phyloP scores from a whole-genome alignment of 2,113 vertebrate species.

The Hippocampus guttulatus region DNA sequence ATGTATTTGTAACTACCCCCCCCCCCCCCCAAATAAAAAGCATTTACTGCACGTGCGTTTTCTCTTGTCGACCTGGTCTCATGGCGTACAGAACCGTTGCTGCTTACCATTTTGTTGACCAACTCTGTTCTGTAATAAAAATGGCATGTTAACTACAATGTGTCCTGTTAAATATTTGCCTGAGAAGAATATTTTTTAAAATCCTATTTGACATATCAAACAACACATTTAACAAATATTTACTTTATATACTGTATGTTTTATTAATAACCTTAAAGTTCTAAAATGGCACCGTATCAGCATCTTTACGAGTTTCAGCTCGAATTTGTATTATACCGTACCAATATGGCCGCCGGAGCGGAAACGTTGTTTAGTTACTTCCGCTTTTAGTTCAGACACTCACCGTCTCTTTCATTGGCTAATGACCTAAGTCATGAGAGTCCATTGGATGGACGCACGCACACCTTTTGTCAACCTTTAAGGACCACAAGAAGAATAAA shows the following conservation, averaged over 20 bases:
- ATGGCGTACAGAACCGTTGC: slow-evolving; percentile 57
- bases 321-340: neutral
- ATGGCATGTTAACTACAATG: slow-evolving; percentile 48
- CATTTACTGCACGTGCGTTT: slow-evolving; percentile 58
- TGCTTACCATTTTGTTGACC: slow-evolving; percentile 57
- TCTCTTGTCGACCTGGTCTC: slow-evolving; percentile 35
- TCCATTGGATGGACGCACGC: slow-evolving; percentile 45
- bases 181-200: neutral
- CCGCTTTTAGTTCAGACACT: slow-evolving; percentile 29
- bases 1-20: slow-evolving; percentile 67
- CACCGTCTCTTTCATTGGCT: slow-evolving; percentile 34
- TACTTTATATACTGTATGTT: neutral
- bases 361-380: slow-evolving; percentile 17
- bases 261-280: neutral
- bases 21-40: slow-evolving; percentile 33
- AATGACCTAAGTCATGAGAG: slow-evolving; percentile 32
- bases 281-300: too few relatives aligned
- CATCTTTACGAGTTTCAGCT: too few relatives aligned
- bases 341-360: neutral
- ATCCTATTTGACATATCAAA: neutral
- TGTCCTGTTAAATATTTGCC: slow-evolving; percentile 25
- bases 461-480: slow-evolving; percentile 34
- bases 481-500: slow-evolving; percentile 26
- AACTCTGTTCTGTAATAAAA: slow-evolving; percentile 73
- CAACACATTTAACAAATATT: neutral